phyloP scores from a whole-genome alignment of 92 coral and sea anemone genomes.

The Epizoanthus illoricatus region DNA sequence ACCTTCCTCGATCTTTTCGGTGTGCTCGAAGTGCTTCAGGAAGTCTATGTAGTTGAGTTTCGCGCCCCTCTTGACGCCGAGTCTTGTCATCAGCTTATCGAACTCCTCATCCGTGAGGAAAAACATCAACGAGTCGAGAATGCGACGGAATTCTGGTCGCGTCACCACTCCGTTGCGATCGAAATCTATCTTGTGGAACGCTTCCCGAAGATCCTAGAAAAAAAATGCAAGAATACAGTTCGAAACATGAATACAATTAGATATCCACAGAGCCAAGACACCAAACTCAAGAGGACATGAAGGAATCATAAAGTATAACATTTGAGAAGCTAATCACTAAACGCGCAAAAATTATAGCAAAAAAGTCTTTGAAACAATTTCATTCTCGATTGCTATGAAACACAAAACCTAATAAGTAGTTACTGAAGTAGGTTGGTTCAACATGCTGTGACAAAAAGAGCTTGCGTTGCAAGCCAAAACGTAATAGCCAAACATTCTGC shows the following conservation, averaged over 20 bases:
- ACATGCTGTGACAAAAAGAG: too few relatives aligned
- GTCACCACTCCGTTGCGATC: slow-evolving; percentile 87
- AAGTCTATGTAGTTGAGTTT: slow-evolving; percentile 87
- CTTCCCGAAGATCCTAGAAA: slow-evolving; percentile 83
- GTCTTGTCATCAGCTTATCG: slow-evolving; percentile 77
- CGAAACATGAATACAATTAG: neutral
- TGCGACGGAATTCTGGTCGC: slow-evolving; percentile 85
- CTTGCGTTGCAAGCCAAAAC: too few relatives aligned
- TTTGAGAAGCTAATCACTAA: too few relatives aligned
- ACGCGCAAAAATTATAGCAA: too few relatives aligned
- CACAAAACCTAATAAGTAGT: too few relatives aligned
- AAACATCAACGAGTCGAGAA: slow-evolving; percentile 88
- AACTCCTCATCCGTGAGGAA: slow-evolving; percentile 83
- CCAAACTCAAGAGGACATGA: neutral
- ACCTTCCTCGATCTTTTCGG: slow-evolving; percentile 84
- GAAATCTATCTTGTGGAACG: slow-evolving; percentile 91
- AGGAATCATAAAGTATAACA: neutral
- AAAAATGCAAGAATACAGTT: neutral
- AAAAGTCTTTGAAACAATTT: too few relatives aligned
- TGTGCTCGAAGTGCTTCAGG: slow-evolving; percentile 85
- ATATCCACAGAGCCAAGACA: too few relatives aligned
- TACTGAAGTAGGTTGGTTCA: too few relatives aligned
- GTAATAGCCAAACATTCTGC: too few relatives aligned
- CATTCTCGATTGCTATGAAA: too few relatives aligned
- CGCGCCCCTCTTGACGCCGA: slow-evolving; percentile 78